Conservation (phyloP, 2,888 invertebrate species). For the Boloria selene region DNA sequence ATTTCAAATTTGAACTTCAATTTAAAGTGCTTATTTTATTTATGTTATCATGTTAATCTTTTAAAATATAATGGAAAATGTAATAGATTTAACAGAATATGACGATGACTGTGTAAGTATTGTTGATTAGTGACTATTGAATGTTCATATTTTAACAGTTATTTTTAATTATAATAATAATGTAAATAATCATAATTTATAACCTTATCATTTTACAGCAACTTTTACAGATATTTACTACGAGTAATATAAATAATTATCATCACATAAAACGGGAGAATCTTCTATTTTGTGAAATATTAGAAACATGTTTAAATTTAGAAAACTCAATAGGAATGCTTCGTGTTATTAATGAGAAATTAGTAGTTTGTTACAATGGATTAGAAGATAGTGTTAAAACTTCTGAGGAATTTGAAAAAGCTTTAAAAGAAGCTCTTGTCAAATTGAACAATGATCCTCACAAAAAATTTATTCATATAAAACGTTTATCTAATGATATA, state of each 20-base stretch:
- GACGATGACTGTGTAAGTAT: slow-evolving; percentile 42
- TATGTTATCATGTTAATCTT: neutral
- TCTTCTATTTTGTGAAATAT: slow-evolving; percentile 49
- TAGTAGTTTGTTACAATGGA: slow-evolving; percentile 51
- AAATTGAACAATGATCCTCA: slow-evolving; percentile 49
- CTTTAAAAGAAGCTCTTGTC: slow-evolving; percentile 45
- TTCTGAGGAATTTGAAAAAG: slow-evolving; percentile 47
- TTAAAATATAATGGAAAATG: slow-evolving; percentile 12
- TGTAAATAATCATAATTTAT: neutral
- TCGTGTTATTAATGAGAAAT: slow-evolving; percentile 51
- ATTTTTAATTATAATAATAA: no score
- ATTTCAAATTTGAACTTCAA: no score
- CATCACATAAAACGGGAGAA: slow-evolving; percentile 44
- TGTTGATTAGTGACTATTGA: no score
- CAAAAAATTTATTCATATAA: slow-evolving; percentile 57
- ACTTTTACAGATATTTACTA: slow-evolving; percentile 20
- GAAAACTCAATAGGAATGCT: slow-evolving; percentile 54
- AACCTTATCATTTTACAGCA: neutral
- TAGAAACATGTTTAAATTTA: slow-evolving; percentile 51
- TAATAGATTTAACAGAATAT: slow-evolving; percentile 41
- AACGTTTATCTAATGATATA: slow-evolving; percentile 54
- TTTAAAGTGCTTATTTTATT: no score
- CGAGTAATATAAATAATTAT: slow-evolving; percentile 23
- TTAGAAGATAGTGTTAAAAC: slow-evolving; percentile 48
- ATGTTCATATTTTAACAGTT: neutral